Conservation (phyloP, 2,113 vertebrate genomes). For the Toxotes jaculatrix region DNA sequence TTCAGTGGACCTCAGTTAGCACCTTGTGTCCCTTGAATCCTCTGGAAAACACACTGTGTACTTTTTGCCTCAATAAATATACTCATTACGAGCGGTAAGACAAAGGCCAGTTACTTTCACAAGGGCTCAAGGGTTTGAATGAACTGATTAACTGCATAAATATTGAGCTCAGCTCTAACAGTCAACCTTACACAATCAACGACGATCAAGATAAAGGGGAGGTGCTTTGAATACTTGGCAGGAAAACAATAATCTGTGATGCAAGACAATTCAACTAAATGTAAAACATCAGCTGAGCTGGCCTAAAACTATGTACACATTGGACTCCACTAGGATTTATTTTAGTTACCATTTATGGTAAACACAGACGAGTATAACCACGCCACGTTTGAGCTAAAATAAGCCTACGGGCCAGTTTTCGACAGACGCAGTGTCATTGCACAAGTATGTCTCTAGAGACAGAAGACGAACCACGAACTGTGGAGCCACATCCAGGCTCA, state of each 20-base stretch:
- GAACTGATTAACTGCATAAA: constrained; percentile 7
- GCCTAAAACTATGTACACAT: background rate
- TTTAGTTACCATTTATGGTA: constrained; percentile 88
- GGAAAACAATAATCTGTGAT: background rate
- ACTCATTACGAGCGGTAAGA: background rate
- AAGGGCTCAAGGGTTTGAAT: background rate
- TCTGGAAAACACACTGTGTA: background rate
- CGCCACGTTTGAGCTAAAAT: constrained; percentile 64
- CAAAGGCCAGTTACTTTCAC: constrained; percentile 1
- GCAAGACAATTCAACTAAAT: background rate
- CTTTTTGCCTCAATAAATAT: background rate
- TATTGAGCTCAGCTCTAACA: background rate
- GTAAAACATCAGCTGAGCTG: constrained; percentile 24
- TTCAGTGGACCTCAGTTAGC: background rate
- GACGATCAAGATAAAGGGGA: background rate
- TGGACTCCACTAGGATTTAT: constrained; percentile 46
- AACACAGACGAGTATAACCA: constrained; percentile 73
- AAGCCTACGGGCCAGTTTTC: constrained; percentile 67
- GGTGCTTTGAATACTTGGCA: constrained; percentile 12
- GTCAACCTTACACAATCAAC: background rate
- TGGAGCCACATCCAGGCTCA: constrained; percentile 48
- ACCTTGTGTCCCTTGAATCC: background rate
- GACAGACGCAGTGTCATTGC: constrained; percentile 60
- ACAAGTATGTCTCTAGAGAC: constrained; percentile 70
- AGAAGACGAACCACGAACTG: constrained; percentile 60